A percentile compares a stretch with the other conserved stretches of the same genome.
These are phyloP conservation scores for Oreochromis tanganicae DNA, from an alignment of 2,113 vertebrate species.

Conservation along the genomic window DNA sequence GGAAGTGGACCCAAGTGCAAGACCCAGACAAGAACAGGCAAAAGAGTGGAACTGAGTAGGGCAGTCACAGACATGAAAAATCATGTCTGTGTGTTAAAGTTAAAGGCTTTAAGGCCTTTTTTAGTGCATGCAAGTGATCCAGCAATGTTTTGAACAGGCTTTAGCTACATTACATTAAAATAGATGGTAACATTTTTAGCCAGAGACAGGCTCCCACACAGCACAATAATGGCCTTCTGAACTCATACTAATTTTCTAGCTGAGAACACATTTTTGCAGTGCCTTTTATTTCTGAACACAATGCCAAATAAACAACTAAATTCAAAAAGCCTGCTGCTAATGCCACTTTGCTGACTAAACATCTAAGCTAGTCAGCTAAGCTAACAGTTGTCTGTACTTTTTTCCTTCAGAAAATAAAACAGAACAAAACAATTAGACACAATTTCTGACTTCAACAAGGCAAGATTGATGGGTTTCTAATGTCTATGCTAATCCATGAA, in stretches of 20 bases:
- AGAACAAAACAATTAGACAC: rapidly evolving
- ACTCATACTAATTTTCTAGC: neutral
- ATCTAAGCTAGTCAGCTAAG: neutral
- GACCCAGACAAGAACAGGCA: neutral
- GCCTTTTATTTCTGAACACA: neutral
- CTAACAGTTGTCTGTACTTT: neutral
- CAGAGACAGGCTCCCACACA: neutral
- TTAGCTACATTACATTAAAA: neutral
- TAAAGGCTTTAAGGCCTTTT: neutral
- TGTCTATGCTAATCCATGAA: neutral
- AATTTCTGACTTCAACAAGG: neutral
- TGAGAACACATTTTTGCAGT: neutral
- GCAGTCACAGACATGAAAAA: neutral
- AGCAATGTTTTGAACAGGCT: neutral
- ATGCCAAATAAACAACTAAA: neutral
- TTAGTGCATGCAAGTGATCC: neutral
- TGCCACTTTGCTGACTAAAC: neutral
- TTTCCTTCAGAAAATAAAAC: neutral
- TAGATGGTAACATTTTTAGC: neutral
- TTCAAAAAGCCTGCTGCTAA: neutral
- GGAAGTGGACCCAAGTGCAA: neutral
- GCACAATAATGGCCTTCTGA: neutral
- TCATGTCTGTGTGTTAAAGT: too few species aligned
- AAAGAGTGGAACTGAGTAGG: neutral
- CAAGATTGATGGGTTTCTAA: neutral